These are phyloP conservation scores for Sweltsa coloradensis DNA, from an alignment of 1,140 invertebrate species.

Conservation along the genomic window DNA sequence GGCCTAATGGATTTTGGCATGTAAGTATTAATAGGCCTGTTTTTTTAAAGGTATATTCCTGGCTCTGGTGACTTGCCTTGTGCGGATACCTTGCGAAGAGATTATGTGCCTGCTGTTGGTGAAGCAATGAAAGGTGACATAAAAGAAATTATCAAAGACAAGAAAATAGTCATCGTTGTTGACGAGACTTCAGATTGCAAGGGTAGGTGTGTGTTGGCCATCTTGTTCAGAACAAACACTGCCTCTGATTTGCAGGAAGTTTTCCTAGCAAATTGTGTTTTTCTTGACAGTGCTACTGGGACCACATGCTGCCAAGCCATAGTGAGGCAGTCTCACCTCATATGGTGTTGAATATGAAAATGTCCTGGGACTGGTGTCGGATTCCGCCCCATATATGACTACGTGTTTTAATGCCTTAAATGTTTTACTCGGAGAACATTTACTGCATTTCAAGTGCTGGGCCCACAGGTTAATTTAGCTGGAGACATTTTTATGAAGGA, in stretches of 20 bases:
- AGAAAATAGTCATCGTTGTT: not conserved
- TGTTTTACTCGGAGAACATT: not conserved
- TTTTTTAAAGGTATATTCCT: not conserved
- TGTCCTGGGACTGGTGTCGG: not conserved
- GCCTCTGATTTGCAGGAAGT: not conserved
- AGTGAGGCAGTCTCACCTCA: not conserved
- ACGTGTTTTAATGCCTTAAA: not conserved
- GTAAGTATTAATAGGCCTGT: no score
- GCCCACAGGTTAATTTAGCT: not conserved
- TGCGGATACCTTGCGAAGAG: not conserved
- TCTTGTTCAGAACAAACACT: not conserved
- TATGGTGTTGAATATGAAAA: not conserved
- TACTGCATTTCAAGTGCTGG: constrained; percentile 1
- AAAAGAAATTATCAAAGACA: not conserved
- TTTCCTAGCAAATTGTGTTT: not conserved
- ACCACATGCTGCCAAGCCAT: constrained; percentile 1
- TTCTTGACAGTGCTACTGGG: not conserved
- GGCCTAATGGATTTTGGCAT: no score
- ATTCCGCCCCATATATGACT: not conserved
- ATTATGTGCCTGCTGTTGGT: not conserved
- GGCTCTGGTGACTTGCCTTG: constrained; percentile 1
- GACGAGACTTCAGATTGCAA: not conserved
- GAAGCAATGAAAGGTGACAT: not conserved
- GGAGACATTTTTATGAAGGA: not conserved
- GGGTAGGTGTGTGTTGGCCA: constrained; percentile 1